A percentile compares a stretch with the other conserved stretches of the same genome.
phyloP scores from a whole-genome alignment of 2,113 vertebrate genomes.

The Aptenodytes forsteri region DNA sequence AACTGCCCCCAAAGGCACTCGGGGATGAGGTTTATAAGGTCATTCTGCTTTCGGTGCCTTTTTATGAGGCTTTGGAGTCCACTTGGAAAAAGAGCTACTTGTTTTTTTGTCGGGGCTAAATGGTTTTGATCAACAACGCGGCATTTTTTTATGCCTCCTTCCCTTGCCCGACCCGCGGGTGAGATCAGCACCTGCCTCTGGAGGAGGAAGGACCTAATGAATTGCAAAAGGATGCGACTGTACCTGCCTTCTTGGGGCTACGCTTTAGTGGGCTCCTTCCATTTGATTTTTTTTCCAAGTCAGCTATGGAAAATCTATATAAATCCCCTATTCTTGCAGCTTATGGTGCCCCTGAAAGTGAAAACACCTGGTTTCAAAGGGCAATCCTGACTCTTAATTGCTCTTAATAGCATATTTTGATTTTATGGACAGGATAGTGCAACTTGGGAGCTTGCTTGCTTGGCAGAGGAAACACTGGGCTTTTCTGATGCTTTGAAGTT shows the following conservation, averaged over 20 bases:
- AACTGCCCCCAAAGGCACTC: background rate
- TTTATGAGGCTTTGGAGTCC: background rate
- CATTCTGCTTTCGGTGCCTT: background rate
- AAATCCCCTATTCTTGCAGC: background rate
- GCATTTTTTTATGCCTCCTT: background rate
- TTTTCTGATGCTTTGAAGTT: background rate
- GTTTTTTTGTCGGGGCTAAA: background rate
- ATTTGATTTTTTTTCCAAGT: background rate
- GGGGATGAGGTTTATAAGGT: background rate
- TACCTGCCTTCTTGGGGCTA: background rate
- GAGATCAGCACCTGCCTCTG: background rate
- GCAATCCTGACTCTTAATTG: background rate
- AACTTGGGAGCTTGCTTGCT: background rate
- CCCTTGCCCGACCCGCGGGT: background rate
- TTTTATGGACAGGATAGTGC: background rate
- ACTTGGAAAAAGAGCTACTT: background rate
- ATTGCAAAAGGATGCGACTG: background rate
- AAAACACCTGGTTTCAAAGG: constrained; percentile 63
- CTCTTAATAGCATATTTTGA: constrained; percentile 8
- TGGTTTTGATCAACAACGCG: background rate
- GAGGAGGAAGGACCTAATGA: constrained; percentile 15
- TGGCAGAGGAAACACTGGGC: background rate
- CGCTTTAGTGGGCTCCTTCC: background rate
- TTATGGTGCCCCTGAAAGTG: constrained; percentile 16
- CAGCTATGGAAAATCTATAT: constrained; percentile 40